Conservation (phyloP, 2,113 vertebrate genomes). For the Hyaena hyaena region DNA sequence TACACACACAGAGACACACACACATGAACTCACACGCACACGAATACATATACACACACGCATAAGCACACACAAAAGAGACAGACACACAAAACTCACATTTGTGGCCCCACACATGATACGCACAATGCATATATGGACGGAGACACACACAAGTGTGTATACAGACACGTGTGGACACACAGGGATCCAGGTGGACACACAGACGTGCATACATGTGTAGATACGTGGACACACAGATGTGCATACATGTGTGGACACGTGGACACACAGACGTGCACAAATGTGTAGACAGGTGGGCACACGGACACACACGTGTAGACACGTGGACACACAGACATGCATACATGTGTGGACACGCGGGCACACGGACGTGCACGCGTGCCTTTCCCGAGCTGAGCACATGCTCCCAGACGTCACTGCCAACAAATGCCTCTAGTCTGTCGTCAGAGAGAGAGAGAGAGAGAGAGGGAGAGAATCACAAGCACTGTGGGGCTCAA, state of each 20-base stretch:
- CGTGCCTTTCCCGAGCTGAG: neutral
- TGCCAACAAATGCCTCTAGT: neutral
- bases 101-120: neutral
- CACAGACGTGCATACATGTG: too few species aligned
- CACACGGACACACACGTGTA: too few species aligned
- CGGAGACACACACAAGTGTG: neutral
- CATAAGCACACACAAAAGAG: neutral
- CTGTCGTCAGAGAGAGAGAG: neutral
- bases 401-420: neutral
- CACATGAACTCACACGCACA: neutral
- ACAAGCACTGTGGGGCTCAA: too few species aligned
- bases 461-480: too few species aligned
- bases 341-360: too few species aligned
- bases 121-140: neutral
- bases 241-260: neutral
- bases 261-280: neutral
- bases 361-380: fast-evolving
- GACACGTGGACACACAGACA: fast-evolving
- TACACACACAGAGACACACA: too few species aligned
- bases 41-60: neutral
- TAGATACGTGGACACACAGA: too few species aligned
- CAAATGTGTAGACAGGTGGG: too few species aligned
- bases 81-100: neutral
- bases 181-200: fast-evolving
- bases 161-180: fast-evolving